Percentiles rank a stretch among this genome's conserved stretches.
Evolutionary conservation across 2,888 invertebrate species (phyloP).

Genomic region (Rosalia funebris): DNA sequence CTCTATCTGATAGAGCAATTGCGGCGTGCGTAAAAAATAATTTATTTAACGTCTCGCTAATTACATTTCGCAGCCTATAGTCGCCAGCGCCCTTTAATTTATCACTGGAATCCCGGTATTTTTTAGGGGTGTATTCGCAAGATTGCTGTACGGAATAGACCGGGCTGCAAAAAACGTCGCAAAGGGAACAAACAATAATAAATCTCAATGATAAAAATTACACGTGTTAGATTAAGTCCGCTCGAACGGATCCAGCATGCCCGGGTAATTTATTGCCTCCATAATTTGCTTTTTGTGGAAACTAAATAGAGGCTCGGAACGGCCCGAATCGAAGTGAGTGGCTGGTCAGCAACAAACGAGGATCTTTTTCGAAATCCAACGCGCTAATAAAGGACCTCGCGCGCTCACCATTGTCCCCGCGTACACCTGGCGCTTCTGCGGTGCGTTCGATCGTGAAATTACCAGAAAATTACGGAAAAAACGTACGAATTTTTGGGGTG

Average conservation of each 20-base stretch:
- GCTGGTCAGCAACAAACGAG: conserved; percentile 49
- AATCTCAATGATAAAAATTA: conserved; percentile 47
- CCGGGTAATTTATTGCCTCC: conserved; percentile 52
- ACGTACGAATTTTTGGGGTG: conserved; percentile 52
- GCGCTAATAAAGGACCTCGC: conserved; percentile 57
- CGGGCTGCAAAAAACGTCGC: too few relatives aligned
- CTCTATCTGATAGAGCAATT: too few relatives aligned
- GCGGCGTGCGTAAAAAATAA: conserved; percentile 1
- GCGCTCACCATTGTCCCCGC: conserved; percentile 52
- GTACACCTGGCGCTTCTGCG: conserved; percentile 55
- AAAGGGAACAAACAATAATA: conserved; percentile 33
- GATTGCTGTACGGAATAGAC: not conserved
- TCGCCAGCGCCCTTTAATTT: not conserved
- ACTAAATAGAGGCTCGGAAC: conserved; percentile 52
- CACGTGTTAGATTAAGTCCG: conserved; percentile 54
- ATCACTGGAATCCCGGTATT: not conserved
- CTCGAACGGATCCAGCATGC: conserved; percentile 48
- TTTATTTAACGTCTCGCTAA: conserved; percentile 3
- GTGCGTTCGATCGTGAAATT: conserved; percentile 59
- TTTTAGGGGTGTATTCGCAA: not conserved
- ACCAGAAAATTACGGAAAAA: conserved; percentile 61
- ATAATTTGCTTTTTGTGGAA: conserved; percentile 61
- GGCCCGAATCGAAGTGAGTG: conserved; percentile 47
- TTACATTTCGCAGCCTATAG: not conserved
- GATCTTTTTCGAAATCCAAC: conserved; percentile 56